These are phyloP conservation scores for Embidobia sp. DNA, from an alignment of 2,888 invertebrate species.

Conservation along the genomic window DNA sequence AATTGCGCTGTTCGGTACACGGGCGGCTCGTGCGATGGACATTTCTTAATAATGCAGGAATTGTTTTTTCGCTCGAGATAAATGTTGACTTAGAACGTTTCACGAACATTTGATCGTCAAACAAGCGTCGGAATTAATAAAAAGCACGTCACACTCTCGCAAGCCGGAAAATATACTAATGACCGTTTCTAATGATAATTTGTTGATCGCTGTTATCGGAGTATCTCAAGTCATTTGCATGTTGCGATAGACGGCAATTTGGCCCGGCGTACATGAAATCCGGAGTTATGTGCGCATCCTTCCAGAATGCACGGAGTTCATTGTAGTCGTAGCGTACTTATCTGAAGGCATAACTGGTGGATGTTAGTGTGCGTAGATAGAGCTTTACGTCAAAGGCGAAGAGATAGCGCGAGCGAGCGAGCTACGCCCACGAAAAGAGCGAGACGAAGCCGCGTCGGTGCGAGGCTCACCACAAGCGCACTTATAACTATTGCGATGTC, in stretches of 20 bases:
- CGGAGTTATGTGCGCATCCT: slow-evolving; percentile 67
- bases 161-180: too few relatives aligned
- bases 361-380: slow-evolving; percentile 34
- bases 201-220: slow-evolving; percentile 58
- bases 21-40: too few relatives aligned
- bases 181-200: slow-evolving; percentile 52
- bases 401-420: slow-evolving; percentile 22
- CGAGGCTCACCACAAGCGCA: slow-evolving; percentile 48
- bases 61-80: too few relatives aligned
- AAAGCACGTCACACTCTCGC: too few relatives aligned
- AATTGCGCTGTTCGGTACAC: too few relatives aligned
- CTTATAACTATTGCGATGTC: slow-evolving; percentile 61
- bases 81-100: too few relatives aligned
- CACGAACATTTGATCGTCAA: too few relatives aligned
- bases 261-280: slow-evolving; percentile 66
- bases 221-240: slow-evolving; percentile 60
- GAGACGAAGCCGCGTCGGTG: slow-evolving; percentile 20
- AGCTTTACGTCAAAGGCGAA: slow-evolving; percentile 48
- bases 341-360: slow-evolving; percentile 50
- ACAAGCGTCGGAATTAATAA: too few relatives aligned
- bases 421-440: neutral
- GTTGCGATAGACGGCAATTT: slow-evolving; percentile 62
- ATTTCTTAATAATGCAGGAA: too few relatives aligned
- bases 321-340: slow-evolving; percentile 55
- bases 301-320: slow-evolving; percentile 54